Base-by-base conservation (phyloP, 2,113 vertebrate genomes). In the Eurypyga helias region DNA sequence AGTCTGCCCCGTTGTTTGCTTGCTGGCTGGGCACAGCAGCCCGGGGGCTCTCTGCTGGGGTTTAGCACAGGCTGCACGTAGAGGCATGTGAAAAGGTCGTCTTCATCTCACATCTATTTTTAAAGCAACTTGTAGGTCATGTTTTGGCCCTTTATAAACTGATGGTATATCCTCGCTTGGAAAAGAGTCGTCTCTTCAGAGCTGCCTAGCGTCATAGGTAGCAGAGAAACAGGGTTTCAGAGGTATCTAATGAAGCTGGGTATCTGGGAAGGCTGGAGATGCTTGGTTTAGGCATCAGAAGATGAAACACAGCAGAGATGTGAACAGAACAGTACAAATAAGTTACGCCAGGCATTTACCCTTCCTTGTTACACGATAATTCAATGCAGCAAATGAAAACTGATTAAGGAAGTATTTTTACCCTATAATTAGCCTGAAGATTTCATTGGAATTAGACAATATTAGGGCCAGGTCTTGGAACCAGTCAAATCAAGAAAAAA, bases 371-470 rank as follows among this genome's bases (percentile, higher is more conserved):
- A 79, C 11, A 7, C 5, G 86, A 52, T 71, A 90, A 91, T 81
- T 66, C 84, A 89, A 66, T 65, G 87, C 76, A 87, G 57, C 60
- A 90, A 83, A 89, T 76, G 55, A 75, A 92, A 92, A 82, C n/a
- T 67, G 70, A 87, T 91, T 82, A 94, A 76, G 61, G 71, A 91
- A 46, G 73, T 80, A 92, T 79, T 87, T 96, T 89, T 79, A 65
- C 49, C 36, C 80, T 93, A 18, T 75, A 93, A 84, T 94, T 75
- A 84, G 45, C 34, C 83, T 31, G 48, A 67, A 92, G 61, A 84
- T 92, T 82, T 90, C 61, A 43, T 1, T 82, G 77, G 31, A 83
- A 71, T 70, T 36, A 28, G 86, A 89, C 33, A 94, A 57, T 36
- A 82, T 54, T 49, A 75, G 34, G 57, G 69, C 41, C 72, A 84